A percentile compares a stretch with the other conserved stretches of the same genome.
Conservation (phyloP, 1,140 invertebrate species). For the Aleiodes sp. region DNA sequence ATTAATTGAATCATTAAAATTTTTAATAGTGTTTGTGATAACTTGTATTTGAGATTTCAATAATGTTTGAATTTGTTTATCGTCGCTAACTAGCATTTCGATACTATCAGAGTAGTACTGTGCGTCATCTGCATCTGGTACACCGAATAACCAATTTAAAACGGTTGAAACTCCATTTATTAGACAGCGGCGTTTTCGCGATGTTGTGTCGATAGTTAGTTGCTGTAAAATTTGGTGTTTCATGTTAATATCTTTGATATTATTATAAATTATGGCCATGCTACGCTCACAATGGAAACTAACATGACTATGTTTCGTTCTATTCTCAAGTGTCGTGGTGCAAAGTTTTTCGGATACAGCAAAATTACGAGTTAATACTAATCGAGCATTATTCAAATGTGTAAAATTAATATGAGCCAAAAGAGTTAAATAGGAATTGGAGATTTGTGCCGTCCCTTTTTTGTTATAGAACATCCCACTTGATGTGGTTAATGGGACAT, state of each 20-base stretch:
- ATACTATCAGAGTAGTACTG: slow-evolving; percentile 45
- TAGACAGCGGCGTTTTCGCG: slow-evolving; percentile 38
- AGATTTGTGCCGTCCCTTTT: slow-evolving; percentile 31
- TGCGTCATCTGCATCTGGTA: slow-evolving; percentile 45
- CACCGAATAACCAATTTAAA: slow-evolving; percentile 53
- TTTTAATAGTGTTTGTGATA: slow-evolving; percentile 35
- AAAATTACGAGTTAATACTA: background rate
- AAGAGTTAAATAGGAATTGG: slow-evolving; percentile 31
- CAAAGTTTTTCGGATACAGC: background rate
- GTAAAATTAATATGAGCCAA: slow-evolving; percentile 36
- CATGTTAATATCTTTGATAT: slow-evolving; percentile 31
- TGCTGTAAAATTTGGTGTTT: slow-evolving; percentile 36
- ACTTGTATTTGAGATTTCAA: slow-evolving; percentile 38
- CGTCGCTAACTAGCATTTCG: slow-evolving; percentile 32
- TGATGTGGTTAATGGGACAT: background rate
- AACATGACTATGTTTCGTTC: slow-evolving; percentile 7
- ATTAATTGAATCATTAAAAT: slow-evolving; percentile 33
- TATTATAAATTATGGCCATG: background rate
- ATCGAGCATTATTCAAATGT: slow-evolving; percentile 13
- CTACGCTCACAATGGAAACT: slow-evolving; percentile 27
- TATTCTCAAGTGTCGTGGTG: background rate
- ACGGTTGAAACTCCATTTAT: slow-evolving; percentile 45
- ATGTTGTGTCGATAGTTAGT: slow-evolving; percentile 28
- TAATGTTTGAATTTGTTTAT: slow-evolving; percentile 37
- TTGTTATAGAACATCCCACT: slow-evolving; percentile 37